Evolutionary conservation across 2,113 vertebrate species (phyloP).

Genomic region (Anoplopoma fimbria): DNA sequence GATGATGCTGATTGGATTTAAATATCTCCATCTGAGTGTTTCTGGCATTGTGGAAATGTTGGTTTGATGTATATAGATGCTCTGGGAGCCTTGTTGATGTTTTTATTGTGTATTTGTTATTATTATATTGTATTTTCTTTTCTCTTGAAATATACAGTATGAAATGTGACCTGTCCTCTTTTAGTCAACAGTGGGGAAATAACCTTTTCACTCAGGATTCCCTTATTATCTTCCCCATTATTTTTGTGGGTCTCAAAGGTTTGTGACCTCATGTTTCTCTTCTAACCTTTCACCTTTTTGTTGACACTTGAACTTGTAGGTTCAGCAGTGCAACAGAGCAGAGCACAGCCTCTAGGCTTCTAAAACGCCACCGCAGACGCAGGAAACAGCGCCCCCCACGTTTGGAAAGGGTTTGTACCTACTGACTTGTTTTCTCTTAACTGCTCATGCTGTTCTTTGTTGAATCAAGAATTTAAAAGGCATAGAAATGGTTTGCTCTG

Average conservation of each 20-base stretch:
- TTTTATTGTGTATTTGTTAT: background rate
- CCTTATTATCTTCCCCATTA: background rate
- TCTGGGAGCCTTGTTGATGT: background rate
- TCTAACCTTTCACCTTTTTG: conserved; percentile 28
- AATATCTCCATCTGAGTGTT: background rate
- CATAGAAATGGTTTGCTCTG: background rate
- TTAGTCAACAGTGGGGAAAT: background rate
- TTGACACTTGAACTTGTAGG: conserved; percentile 67
- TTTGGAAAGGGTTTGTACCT: conserved; percentile 86
- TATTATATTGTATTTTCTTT: background rate
- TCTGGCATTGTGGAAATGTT: background rate
- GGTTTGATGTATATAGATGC: background rate
- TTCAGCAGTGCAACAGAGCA: conserved; percentile 94
- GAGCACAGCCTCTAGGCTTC: conserved; percentile 89
- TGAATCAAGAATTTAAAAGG: background rate
- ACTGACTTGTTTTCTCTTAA: background rate
- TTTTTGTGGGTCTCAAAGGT: background rate
- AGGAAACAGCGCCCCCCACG: conserved; percentile 91
- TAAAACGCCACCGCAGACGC: conserved; percentile 90
- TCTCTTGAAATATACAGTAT: background rate
- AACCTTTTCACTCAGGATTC: background rate
- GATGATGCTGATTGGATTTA: background rate
- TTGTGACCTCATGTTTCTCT: background rate
- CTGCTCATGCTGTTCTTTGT: background rate
- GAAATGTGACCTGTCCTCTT: background rate